A percentile compares a stretch with the other conserved stretches of the same genome.
These are phyloP conservation scores for Xyrichtys novacula DNA, from an alignment of 2,797 vertebrate genomes.

Conservation along the genomic window DNA sequence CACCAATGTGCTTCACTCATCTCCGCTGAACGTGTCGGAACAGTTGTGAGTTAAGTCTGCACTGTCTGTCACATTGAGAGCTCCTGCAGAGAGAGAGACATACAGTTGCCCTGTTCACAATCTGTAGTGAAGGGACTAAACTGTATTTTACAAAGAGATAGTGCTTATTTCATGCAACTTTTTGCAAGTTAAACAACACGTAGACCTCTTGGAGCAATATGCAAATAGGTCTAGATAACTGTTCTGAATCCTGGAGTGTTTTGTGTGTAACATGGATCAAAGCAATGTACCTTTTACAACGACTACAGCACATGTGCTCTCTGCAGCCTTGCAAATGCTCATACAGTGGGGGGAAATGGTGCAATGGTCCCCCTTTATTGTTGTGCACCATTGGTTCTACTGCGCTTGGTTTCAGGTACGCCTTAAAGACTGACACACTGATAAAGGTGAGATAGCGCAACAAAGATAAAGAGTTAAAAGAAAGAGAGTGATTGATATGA, in stretches of 20 bases:
- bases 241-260: too few relatives aligned
- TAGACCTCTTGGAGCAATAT: too few relatives aligned
- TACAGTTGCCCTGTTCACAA: not conserved
- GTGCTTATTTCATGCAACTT: not conserved
- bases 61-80: slow-evolving; percentile 45
- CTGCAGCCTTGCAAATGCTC: too few relatives aligned
- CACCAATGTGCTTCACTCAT: slow-evolving; percentile 16
- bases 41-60: slow-evolving; percentile 34
- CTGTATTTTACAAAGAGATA: not conserved
- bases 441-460: not conserved
- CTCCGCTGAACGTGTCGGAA: slow-evolving; percentile 32
- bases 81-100: slow-evolving; percentile 41
- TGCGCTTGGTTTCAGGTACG: too few relatives aligned
- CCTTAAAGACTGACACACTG: too few relatives aligned
- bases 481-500: slow-evolving; percentile 20
- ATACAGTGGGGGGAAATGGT: too few relatives aligned
- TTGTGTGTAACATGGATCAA: too few relatives aligned
- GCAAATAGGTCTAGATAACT: too few relatives aligned
- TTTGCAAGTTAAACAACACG: not conserved
- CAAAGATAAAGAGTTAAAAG: not conserved
- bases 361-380: too few relatives aligned
- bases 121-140: not conserved
- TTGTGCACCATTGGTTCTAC: too few relatives aligned
- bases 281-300: too few relatives aligned
- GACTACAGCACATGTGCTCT: too few relatives aligned